Percentiles rank a stretch among this genome's conserved stretches.
Evolutionary conservation across 2,797 vertebrate species (phyloP).

Genomic region (Acanthopagrus latus): DNA sequence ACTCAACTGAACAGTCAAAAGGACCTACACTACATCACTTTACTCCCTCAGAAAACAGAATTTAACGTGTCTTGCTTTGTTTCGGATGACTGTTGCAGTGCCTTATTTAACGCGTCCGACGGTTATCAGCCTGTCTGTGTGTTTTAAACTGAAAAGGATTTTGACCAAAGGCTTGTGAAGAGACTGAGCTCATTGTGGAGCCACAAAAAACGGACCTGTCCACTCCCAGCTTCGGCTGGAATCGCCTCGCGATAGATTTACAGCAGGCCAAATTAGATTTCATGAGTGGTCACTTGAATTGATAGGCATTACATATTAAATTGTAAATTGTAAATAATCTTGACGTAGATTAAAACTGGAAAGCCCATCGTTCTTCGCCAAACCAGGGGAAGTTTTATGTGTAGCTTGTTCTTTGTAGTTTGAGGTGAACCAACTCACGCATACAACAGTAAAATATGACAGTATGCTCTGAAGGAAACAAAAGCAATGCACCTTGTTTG

Average conservation of each 20-base stretch:
- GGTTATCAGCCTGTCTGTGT: slow-evolving; percentile 48
- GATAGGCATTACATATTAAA: slow-evolving; percentile 30
- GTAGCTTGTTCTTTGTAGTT: slow-evolving; percentile 9
- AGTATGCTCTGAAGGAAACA: not conserved
- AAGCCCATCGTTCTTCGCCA: not conserved
- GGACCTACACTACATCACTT: slow-evolving; percentile 77
- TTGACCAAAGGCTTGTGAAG: slow-evolving; percentile 73
- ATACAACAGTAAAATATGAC: not conserved
- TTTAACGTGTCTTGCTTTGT: slow-evolving; percentile 30
- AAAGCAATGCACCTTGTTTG: slow-evolving; percentile 14
- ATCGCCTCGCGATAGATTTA: slow-evolving; percentile 6
- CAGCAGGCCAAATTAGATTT: slow-evolving; percentile 5
- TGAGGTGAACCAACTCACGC: not conserved
- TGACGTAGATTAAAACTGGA: slow-evolving; percentile 27
- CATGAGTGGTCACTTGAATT: not conserved
- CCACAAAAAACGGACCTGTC: slow-evolving; percentile 31
- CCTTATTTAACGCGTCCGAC: slow-evolving; percentile 73
- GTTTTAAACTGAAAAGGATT: slow-evolving; percentile 48
- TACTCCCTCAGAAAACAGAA: slow-evolving; percentile 42
- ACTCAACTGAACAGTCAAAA: slow-evolving; percentile 35
- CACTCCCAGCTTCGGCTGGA: slow-evolving; percentile 2
- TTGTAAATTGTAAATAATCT: slow-evolving; percentile 26
- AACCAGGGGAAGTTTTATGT: not conserved
- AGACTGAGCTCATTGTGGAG: slow-evolving; percentile 36
- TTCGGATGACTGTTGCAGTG: slow-evolving; percentile 71